Conservation (phyloP, 2,113 vertebrate genomes). For the Struthidea cinerea region DNA sequence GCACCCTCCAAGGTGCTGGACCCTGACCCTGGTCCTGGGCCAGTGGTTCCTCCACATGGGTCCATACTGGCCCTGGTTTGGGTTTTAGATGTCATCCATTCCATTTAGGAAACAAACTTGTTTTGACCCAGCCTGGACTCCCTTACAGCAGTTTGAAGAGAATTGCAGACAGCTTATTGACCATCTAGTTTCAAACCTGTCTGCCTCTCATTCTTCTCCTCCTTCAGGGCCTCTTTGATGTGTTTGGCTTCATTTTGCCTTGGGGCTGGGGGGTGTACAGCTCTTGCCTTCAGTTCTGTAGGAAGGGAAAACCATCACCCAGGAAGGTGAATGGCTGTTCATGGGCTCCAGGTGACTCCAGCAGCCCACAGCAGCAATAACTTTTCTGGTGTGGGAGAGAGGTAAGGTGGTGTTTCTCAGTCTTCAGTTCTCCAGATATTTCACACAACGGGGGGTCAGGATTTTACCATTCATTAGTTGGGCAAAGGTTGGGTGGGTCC, state of each 20-base stretch:
- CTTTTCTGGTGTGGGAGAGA: not conserved
- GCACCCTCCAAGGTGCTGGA: not conserved
- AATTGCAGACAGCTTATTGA: not conserved
- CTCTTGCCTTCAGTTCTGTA: not conserved
- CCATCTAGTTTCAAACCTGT: not conserved
- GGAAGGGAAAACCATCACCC: not conserved
- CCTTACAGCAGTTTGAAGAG: not conserved
- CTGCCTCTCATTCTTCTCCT: not conserved
- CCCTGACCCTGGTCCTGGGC: not conserved
- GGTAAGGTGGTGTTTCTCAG: not conserved
- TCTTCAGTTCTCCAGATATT: not conserved
- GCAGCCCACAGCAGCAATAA: not conserved
- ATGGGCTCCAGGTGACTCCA: not conserved
- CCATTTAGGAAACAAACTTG: not conserved
- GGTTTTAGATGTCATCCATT: not conserved
- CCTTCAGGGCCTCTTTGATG: not conserved
- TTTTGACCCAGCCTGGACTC: not conserved
- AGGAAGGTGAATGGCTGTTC: not conserved
- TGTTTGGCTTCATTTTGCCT: not conserved
- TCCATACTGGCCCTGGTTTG: not conserved
- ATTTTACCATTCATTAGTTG: not conserved
- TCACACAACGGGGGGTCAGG: not conserved
- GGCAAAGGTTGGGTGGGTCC: not conserved
- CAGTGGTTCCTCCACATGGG: not conserved
- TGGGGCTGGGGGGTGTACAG: accelerated